Conservation (phyloP, 1,140 invertebrate species). For the Dinothrombium tinctorium region DNA sequence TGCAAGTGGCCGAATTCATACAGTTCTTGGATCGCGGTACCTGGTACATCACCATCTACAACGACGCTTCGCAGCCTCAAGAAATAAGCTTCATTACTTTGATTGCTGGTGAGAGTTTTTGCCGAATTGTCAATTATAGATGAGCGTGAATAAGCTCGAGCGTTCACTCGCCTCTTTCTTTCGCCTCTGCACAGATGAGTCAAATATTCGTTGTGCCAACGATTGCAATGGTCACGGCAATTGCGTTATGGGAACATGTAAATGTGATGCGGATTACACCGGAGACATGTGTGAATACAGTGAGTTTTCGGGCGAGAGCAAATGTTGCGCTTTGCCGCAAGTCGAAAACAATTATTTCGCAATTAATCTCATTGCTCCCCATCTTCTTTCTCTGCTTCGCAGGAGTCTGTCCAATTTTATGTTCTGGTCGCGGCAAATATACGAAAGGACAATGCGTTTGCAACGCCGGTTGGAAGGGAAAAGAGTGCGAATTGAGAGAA, state of each 20-base stretch:
- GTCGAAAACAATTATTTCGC: neutral
- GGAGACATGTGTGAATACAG: conserved; percentile 75
- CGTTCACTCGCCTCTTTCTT: neutral
- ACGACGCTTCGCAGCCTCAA: conserved; percentile 65
- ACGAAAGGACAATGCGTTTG: conserved; percentile 86
- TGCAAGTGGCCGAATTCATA: conserved; percentile 48
- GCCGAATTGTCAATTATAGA: too few relatives aligned
- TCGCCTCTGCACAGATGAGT: conserved; percentile 9
- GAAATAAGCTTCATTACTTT: conserved; percentile 45
- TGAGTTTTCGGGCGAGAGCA: too few relatives aligned
- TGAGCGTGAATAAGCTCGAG: neutral
- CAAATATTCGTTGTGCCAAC: conserved; percentile 40
- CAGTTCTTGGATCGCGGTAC: conserved; percentile 68
- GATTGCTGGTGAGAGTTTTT: conserved; percentile 13
- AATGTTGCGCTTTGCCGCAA: too few relatives aligned
- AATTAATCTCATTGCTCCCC: neutral
- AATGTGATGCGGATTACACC: conserved; percentile 81
- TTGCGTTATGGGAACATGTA: conserved; percentile 78
- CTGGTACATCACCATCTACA: conserved; percentile 87
- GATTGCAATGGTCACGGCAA: conserved; percentile 84
- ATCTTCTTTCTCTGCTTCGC: neutral
- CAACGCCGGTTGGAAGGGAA: conserved; percentile 89
- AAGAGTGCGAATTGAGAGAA: conserved; percentile 67
- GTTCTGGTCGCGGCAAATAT: conserved; percentile 83
- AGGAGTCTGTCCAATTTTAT: conserved; percentile 68